A percentile compares a stretch with the other conserved stretches of the same genome.
These are phyloP conservation scores for Spermophilus dauricus DNA, from an alignment of 2,113 vertebrate species.

Conservation along the genomic window DNA sequence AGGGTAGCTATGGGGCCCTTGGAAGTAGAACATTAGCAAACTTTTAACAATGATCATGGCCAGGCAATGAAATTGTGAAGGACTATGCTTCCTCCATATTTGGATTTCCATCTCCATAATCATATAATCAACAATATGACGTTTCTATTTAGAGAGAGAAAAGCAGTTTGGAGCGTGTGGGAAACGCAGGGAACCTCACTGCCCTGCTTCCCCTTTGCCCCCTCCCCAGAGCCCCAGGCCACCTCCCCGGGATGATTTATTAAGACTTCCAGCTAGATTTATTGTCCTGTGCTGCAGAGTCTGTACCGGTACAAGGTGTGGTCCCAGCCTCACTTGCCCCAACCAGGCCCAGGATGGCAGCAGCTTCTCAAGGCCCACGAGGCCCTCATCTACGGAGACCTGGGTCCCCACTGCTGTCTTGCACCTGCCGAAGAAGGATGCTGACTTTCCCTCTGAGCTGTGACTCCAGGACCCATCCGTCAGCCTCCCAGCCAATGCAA, in stretches of 20 bases:
- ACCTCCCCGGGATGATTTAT: neutral
- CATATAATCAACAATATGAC: neutral
- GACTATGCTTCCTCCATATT: neutral
- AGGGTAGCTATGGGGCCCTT: too few relatives aligned
- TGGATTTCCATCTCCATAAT: slow-evolving; percentile 38
- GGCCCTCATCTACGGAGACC: neutral
- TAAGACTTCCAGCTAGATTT: neutral
- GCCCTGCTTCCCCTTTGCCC: neutral
- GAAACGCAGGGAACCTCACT: neutral
- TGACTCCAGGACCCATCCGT: neutral
- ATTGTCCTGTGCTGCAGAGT: neutral
- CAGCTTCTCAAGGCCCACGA: neutral
- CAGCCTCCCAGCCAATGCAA: neutral
- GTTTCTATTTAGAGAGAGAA: neutral
- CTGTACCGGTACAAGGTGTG: neutral
- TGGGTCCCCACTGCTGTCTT: neutral
- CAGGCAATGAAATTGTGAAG: neutral
- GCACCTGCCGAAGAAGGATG: neutral
- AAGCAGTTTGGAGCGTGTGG: neutral
- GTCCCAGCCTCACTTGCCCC: neutral
- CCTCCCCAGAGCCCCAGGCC: neutral
- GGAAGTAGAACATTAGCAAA: neutral
- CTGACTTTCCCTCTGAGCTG: neutral
- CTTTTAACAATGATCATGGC: neutral
- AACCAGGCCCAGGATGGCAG: neutral